Evolutionary conservation across 2,888 invertebrate genomes (phyloP), one percentile per base, ranked within the genome.

Genomic region (Callyntrura guangdongensis): DNA sequence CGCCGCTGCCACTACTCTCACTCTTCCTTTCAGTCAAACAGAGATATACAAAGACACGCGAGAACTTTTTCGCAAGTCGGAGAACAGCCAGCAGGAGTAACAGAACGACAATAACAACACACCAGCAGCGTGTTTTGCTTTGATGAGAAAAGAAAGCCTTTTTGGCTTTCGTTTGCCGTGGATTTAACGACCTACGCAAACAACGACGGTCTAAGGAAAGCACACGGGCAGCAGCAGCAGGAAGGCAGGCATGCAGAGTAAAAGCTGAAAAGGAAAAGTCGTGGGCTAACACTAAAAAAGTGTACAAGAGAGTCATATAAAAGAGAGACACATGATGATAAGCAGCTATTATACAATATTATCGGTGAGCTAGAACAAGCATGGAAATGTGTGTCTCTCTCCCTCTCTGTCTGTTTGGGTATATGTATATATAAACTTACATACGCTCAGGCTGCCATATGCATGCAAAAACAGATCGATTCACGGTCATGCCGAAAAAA

Each of bases 181-280:
- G 25, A 79, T 79, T 47, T 61, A 59, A 64, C 83, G 67, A 83
- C 83, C 83, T 83, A 83, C 83, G 83, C 83, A 83, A 83, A 83
- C 79, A 79, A 59, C 59, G 27, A 9, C n/a, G 56, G 36, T 56
- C 79, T 56, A 79, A 79, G 56, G 79, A 79, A 79, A 79, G 79
- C 59, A 79, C 53, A 59, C 36, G 53, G 27, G n/a, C 22, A 25
- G 27, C 25, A 25, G 36, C 9, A 45, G 20, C 9, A 47, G 36
- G 36, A 0, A 36, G n/a, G 53, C 8, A 59, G 3, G 59, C 12
- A 14, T 22, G 56, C 17, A 17, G 27, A 83, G 83, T 83, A 83
- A 83, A 64, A 83, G 83, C 83, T 64, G 64, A 79, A 83, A 83
- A 67, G 83, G 83, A 83, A 83, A 83, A 83, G 83, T 83, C 47